Conservation (phyloP, 2,888 invertebrate species). For the Drosophila nigricruria region DNA sequence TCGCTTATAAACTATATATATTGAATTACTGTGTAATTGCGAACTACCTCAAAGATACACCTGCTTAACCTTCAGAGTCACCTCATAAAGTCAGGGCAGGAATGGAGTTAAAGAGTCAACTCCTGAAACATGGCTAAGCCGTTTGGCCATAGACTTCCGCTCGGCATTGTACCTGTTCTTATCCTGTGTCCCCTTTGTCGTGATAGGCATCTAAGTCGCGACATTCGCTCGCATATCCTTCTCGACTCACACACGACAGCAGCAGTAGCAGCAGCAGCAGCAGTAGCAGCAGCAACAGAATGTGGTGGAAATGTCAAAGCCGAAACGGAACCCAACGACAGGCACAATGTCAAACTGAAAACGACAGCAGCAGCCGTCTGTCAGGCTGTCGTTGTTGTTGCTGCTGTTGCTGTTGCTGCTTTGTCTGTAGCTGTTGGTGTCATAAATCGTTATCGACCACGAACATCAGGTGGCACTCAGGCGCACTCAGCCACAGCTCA, state of each 20-base stretch:
- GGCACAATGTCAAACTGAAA: constrained; percentile 64
- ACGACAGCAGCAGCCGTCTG: constrained; percentile 58
- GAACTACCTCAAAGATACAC: constrained; percentile 44
- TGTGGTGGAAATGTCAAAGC: constrained; percentile 57
- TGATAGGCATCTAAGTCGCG: constrained; percentile 74
- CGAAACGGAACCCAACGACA: constrained; percentile 53
- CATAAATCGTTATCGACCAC: constrained; percentile 83
- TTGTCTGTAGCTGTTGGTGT: constrained; percentile 59
- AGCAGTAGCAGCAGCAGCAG: neutral
- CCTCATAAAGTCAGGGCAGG: neutral
- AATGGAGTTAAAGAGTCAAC: constrained; percentile 20
- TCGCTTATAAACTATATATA: constrained; percentile 46
- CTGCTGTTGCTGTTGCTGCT: constrained; percentile 31
- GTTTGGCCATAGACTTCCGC: constrained; percentile 66
- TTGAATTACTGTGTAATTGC: constrained; percentile 32
- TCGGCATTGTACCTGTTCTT: constrained; percentile 7
- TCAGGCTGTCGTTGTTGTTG: constrained; percentile 43
- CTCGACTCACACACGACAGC: constrained; percentile 12
- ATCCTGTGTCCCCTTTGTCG: constrained; percentile 10
- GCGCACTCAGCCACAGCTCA: constrained; percentile 55
- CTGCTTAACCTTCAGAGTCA: constrained; percentile 51
- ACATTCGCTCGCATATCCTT: constrained; percentile 51
- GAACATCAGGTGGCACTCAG: constrained; percentile 82
- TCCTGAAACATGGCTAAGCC: constrained; percentile 51
- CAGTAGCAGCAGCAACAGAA: constrained; percentile 1